Evolutionary conservation across 2,888 invertebrate genomes (phyloP).

Genomic region (Amphiduros pacificus): DNA sequence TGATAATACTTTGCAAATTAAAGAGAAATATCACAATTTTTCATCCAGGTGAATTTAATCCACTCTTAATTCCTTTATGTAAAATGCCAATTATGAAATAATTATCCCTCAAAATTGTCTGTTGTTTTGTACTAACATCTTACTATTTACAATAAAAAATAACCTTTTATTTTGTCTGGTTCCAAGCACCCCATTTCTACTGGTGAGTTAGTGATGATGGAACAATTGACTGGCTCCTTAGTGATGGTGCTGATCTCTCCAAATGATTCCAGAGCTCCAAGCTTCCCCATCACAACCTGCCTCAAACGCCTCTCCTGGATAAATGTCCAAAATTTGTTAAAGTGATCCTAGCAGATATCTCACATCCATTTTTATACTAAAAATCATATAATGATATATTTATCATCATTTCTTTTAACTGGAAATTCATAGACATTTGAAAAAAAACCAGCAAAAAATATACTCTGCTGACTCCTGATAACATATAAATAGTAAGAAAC

Average conservation of each 20-base stretch:
- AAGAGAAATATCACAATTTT: too few species aligned
- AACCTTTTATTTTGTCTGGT: slow-evolving; percentile 47
- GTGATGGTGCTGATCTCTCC: slow-evolving; percentile 53
- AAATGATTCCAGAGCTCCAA: slow-evolving; percentile 49
- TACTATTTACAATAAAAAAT: neutral
- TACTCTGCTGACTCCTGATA: too few species aligned
- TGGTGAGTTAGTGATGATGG: slow-evolving; percentile 50
- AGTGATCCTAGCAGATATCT: too few species aligned
- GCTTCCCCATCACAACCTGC: slow-evolving; percentile 56
- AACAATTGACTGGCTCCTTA: slow-evolving; percentile 54
- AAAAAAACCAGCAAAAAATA: too few species aligned
- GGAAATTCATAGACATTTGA: too few species aligned
- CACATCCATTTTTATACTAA: too few species aligned
- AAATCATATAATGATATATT: too few species aligned
- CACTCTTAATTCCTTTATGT: too few species aligned
- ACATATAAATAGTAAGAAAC: neutral
- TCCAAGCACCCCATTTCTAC: slow-evolving; percentile 49
- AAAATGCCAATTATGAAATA: neutral
- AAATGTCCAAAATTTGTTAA: too few species aligned
- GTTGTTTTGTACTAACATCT: neutral
- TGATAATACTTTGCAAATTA: too few species aligned
- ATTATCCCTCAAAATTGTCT: neutral
- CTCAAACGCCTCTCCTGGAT: slow-evolving; percentile 46
- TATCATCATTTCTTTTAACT: too few species aligned
- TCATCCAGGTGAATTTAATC: too few species aligned